Evolutionary conservation across 2,113 vertebrate genomes (phyloP).

Genomic region (Passer montanus): DNA sequence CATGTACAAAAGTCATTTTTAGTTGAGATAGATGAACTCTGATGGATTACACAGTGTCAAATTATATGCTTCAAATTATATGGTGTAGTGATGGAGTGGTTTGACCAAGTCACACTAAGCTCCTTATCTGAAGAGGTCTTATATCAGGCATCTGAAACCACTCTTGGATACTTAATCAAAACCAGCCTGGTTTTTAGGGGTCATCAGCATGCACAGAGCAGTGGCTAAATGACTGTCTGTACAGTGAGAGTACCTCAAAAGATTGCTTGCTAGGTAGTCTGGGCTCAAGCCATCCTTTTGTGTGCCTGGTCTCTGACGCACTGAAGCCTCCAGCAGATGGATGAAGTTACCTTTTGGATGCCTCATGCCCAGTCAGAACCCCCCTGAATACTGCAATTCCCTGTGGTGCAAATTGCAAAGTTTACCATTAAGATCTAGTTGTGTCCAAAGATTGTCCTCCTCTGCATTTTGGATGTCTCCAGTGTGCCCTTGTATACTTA

Average conservation of each 20-base stretch:
- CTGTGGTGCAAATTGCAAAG: neutral
- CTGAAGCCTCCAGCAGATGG: neutral
- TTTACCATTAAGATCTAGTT: neutral
- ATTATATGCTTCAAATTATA: slow-evolving; percentile 22
- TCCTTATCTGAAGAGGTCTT: neutral
- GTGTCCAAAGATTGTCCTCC: neutral
- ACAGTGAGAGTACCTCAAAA: neutral
- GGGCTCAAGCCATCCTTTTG: neutral
- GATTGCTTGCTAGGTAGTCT: neutral
- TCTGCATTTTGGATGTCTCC: neutral
- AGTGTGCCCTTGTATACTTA: neutral
- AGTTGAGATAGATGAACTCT: neutral
- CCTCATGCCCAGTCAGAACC: neutral
- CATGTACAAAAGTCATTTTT: neutral
- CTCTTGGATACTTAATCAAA: neutral
- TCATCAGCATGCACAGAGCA: neutral
- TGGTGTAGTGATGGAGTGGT: neutral
- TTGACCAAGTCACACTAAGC: neutral
- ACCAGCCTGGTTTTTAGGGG: neutral
- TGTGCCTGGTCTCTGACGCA: neutral
- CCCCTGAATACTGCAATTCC: neutral
- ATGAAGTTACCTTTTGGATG: neutral
- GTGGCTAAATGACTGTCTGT: neutral
- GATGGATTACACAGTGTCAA: slow-evolving; percentile 11
- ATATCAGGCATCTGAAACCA: neutral